Percentiles rank a stretch among this genome's conserved stretches.
phyloP scores from a whole-genome alignment of 1,140 invertebrate genomes.

The Caenorhabditis briggsae region DNA sequence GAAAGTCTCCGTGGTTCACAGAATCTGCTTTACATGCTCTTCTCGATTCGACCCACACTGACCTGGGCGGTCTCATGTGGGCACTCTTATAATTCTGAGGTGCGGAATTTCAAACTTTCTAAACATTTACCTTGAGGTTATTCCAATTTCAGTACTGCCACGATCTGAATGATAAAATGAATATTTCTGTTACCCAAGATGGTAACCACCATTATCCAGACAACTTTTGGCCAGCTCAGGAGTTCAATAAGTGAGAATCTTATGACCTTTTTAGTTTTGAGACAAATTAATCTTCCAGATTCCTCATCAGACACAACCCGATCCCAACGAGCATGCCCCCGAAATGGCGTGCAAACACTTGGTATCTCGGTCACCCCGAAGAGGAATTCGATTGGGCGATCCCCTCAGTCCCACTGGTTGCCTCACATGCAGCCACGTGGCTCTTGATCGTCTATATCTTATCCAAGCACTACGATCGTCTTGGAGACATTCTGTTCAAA shows the following conservation, averaged over 20 bases:
- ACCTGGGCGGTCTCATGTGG: constrained; percentile 65
- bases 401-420: constrained; percentile 56
- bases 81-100: constrained; percentile 56
- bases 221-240: constrained; percentile 67
- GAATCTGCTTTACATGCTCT: constrained; percentile 60
- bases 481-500: constrained; percentile 11
- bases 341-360: constrained; percentile 62
- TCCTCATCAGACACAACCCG: constrained; percentile 44
- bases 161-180: constrained; percentile 13
- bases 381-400: constrained; percentile 54
- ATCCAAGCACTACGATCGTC: constrained; percentile 48
- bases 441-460: constrained; percentile 28
- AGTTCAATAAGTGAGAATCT: constrained; percentile 63
- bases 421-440: constrained; percentile 61
- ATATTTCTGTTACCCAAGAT: constrained; percentile 31
- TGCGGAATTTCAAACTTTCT: neutral
- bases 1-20: constrained; percentile 62
- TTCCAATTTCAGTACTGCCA: constrained; percentile 22
- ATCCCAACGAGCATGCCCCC: neutral
- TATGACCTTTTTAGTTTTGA: constrained; percentile 11
- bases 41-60: constrained; percentile 58
- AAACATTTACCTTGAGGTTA: neutral
- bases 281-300: constrained; percentile 37
- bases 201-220: constrained; percentile 51
- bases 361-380: constrained; percentile 59